Evolutionary conservation across 1,140 invertebrate species (phyloP).

Genomic region (Homarus americanus): DNA sequence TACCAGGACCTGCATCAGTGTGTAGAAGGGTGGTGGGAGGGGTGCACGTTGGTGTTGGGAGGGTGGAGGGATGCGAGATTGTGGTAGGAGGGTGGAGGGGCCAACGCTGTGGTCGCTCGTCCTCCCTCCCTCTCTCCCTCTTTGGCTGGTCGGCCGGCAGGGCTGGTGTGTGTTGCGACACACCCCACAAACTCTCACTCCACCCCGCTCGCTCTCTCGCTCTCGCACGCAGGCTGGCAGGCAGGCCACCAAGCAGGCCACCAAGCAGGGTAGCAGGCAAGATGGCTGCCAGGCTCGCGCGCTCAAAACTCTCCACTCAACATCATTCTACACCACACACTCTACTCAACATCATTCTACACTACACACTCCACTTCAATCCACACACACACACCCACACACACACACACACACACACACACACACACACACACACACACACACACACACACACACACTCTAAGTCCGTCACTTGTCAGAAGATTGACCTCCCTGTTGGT

Average conservation of each 20-base stretch:
- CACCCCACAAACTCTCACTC: constrained; percentile 10
- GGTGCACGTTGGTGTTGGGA: no score
- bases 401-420: no score
- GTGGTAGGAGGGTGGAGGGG: no score
- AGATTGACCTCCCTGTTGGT: neutral
- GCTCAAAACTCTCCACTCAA: no score
- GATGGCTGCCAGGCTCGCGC: neutral
- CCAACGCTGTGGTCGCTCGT: no score
- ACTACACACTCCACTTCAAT: no score
- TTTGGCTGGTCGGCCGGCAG: neutral
- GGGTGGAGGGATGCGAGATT: no score
- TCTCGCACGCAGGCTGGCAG: neutral
- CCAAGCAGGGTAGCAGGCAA: neutral
- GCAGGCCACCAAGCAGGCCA: neutral
- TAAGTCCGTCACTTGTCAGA: neutral
- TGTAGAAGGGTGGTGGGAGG: no score
- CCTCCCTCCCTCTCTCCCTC: neutral
- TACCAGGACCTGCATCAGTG: no score
- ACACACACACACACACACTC: neutral
- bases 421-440: neutral
- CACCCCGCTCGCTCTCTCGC: neutral
- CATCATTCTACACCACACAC: no score
- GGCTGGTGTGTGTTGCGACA: neutral
- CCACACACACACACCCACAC: no score
- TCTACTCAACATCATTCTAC: no score